Evolutionary conservation across 2,113 vertebrate genomes (phyloP), one percentile per base, ranked within the genome.

Genomic region (Notothenia coriiceps): DNA sequence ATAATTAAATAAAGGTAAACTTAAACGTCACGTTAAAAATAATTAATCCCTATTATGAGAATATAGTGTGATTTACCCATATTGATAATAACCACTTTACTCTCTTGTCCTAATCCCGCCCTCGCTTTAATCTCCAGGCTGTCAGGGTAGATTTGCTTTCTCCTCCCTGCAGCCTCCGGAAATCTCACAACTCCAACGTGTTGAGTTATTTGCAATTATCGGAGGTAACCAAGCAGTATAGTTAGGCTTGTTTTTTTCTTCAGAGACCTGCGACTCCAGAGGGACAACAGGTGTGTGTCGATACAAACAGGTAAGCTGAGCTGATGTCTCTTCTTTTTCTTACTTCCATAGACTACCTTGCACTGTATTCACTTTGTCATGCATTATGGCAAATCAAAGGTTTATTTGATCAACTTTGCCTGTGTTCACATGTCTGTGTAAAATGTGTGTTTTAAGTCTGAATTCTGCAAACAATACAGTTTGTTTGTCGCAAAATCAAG

Each of bases 261-360:
- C 0, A 29, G 50, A 0, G 18, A 61, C 47, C 5, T 7, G 56
- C 1, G 5, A 20, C 13, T 50, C 5, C 54, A 40, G 22, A 29
- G 63, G 10, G 2, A 46, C 59, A 74, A 56, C 87, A 76, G 84
- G 64, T 84, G 70, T 73, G 49, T 8, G 33, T 35, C 18, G 20
- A 10, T 0, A 29, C 46, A 5, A 61, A 55, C 72, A 87, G 86
- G 87, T 87, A 75, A 88, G 77, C 9, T 25, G n/a, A 33, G 77
- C 9, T 25, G n/a, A 33, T 20, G 33, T 52, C 35, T 40, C 35
- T 33, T 68, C 13, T 60, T 46, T 5, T 40, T 66, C n/a, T 47
- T 22, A 5, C 10, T 18, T 33, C 7, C 11, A 5, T 1, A 1
- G 35, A 40, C 7, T 40, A 57, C 1, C 5, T 66, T 2, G 1